Conservation (phyloP, 2,113 vertebrate species). For the Collichthys lucidus region DNA sequence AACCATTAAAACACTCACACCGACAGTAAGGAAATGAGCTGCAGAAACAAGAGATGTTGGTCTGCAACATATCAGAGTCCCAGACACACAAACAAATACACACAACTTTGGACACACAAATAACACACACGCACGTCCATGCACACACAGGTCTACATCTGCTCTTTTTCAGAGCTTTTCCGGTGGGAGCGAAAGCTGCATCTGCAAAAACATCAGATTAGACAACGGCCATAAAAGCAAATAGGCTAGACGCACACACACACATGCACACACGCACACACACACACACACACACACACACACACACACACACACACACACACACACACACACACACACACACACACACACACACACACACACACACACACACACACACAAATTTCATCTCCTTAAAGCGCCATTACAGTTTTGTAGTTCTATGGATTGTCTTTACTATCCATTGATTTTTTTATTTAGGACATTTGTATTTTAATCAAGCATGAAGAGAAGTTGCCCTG, state of each 20-base stretch:
- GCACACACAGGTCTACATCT: conserved; percentile 37
- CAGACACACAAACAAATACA: conserved; percentile 20
- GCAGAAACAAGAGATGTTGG: conserved; percentile 15
- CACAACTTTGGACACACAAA: conserved; percentile 1
- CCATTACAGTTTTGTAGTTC: conserved; percentile 26
- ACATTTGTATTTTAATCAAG: conserved; percentile 12
- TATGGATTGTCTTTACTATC: conserved; percentile 27
- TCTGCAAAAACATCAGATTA: conserved; percentile 51
- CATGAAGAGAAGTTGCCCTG: conserved; percentile 5
- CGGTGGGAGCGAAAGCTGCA: conserved; percentile 20
- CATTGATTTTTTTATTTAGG: conserved; percentile 16
- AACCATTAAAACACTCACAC: conserved; percentile 35
- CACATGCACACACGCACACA: too few relatives aligned
- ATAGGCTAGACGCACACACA: conserved; percentile 10
- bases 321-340: conserved; percentile 21
- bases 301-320: conserved; percentile 19
- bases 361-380: conserved; percentile 19
- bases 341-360: conserved; percentile 12
- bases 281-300: conserved; percentile 12
- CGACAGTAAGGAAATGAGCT: conserved; percentile 38
- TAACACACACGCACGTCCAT: background rate
- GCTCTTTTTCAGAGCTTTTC: conserved; percentile 44
- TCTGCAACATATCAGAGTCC: conserved; percentile 38
- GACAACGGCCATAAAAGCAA: conserved; percentile 34
- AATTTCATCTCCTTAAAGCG: conserved; percentile 16